Conservation (phyloP, 2,797 vertebrate genomes). For the Adelosebastes latens region DNA sequence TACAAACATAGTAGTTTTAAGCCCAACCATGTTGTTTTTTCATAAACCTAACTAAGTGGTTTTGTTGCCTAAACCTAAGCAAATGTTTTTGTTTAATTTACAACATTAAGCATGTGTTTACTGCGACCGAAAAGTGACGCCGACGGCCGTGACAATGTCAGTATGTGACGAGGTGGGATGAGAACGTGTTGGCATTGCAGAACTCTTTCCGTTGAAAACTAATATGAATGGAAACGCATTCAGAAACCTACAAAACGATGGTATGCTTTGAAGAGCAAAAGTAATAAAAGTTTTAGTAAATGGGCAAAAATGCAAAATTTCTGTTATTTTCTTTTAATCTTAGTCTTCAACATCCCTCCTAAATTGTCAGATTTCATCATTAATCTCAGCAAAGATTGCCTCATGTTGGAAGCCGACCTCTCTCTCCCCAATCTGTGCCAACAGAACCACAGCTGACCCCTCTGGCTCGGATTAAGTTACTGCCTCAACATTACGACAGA, state of each 20-base stretch:
- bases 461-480: slow-evolving; percentile 11
- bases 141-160: no score
- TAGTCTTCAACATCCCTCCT: neutral
- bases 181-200: neutral
- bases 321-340: neutral
- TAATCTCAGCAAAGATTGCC: slow-evolving; percentile 3
- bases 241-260: neutral
- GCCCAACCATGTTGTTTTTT: no score
- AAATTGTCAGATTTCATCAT: slow-evolving; percentile 9
- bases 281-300: neutral
- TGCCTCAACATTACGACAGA: slow-evolving; percentile 15
- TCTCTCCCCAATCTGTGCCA: neutral
- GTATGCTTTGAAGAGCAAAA: neutral
- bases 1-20: no score
- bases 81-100: no score
- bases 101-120: no score
- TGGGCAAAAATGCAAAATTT: neutral
- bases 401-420: neutral
- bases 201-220: neutral
- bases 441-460: slow-evolving; percentile 11
- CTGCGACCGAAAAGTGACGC: no score
- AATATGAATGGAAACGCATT: neutral
- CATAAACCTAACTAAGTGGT: no score
- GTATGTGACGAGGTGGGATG: no score
- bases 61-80: no score